These are phyloP conservation scores for Oenanthe melanoleuca DNA, from an alignment of 2,113 vertebrate species.

Conservation along the genomic window DNA sequence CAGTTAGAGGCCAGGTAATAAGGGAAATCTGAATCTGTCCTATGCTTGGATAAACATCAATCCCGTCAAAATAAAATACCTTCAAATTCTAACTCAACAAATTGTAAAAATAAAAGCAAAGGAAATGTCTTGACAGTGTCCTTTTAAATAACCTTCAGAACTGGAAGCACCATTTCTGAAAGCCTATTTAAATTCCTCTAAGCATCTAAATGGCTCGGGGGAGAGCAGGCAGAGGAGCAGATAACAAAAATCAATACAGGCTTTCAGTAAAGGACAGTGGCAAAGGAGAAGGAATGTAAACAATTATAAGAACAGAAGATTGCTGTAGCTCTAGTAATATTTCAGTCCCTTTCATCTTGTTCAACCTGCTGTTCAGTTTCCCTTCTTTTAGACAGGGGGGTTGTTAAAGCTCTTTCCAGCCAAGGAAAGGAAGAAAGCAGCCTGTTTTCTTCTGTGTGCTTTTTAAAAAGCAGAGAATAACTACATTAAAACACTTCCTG, in stretches of 20 bases:
- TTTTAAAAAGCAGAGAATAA: background rate
- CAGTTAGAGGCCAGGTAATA: background rate
- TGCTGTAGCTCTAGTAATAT: background rate
- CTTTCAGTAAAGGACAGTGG: background rate
- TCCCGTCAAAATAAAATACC: background rate
- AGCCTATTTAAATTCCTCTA: conserved; percentile 22
- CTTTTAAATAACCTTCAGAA: background rate
- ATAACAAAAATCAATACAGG: conserved; percentile 25
- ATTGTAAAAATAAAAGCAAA: background rate
- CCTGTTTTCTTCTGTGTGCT: background rate
- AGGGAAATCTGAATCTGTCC: background rate
- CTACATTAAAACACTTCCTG: background rate
- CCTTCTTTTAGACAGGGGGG: background rate
- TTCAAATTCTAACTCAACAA: background rate
- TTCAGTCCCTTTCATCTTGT: background rate
- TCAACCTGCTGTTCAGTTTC: background rate
- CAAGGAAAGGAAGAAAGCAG: background rate
- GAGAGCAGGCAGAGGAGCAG: background rate
- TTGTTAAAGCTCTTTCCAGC: background rate
- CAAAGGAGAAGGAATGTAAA: background rate
- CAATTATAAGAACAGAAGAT: background rate
- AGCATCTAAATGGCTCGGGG: background rate
- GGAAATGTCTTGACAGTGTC: background rate
- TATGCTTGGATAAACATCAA: background rate
- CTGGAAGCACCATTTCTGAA: background rate